These are phyloP conservation scores for Fringilla coelebs DNA, from an alignment of 2,797 vertebrate genomes.

Conservation along the genomic window DNA sequence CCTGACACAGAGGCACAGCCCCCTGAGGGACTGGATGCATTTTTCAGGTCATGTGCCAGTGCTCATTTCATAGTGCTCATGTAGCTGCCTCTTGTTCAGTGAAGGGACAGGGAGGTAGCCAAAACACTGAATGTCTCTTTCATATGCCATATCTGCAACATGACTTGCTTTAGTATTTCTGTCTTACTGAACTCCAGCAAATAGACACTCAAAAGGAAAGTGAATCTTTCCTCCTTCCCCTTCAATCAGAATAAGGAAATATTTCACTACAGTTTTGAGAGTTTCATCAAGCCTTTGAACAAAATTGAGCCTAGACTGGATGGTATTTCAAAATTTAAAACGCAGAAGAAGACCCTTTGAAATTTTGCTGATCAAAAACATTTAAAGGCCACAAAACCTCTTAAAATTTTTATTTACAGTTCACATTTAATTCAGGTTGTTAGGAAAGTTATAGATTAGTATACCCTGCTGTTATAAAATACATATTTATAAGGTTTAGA, in stretches of 20 bases:
- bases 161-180: neutral
- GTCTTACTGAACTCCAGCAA: neutral
- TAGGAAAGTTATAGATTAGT: neutral
- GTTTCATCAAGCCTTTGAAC: neutral
- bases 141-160: rapidly evolving
- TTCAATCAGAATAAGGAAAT: neutral
- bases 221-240: neutral
- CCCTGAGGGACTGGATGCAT: rapidly evolving
- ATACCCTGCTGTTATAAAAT: neutral
- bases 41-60: neutral
- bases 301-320: neutral
- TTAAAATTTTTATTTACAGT: slow-evolving; percentile 26
- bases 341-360: neutral
- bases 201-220: neutral
- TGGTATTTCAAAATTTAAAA: neutral
- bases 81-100: neutral
- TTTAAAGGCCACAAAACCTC: neutral
- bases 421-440: slow-evolving; percentile 14
- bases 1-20: rapidly evolving
- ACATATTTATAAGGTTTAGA: slow-evolving; percentile 32
- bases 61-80: neutral
- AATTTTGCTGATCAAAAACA: neutral
- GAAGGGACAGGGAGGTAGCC: neutral
- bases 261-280: neutral
- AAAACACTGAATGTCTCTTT: neutral